Conservation (phyloP, 2,113 vertebrate species). For the Odontophorus gujanensis region DNA sequence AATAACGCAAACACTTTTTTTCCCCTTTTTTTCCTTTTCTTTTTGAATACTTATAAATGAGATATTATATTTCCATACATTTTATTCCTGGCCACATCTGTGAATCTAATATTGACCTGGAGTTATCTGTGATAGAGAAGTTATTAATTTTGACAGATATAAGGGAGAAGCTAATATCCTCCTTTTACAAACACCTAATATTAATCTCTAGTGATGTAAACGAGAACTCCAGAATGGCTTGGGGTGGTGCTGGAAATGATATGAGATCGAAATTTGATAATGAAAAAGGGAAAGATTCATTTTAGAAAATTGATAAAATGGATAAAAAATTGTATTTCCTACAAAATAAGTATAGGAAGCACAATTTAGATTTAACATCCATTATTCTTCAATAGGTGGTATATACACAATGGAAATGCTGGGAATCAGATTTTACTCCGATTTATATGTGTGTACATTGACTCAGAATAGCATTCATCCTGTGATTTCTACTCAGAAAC, state of each 20-base stretch:
- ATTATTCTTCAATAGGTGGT: background rate
- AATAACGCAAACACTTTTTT: slow-evolving; percentile 68
- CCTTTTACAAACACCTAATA: slow-evolving; percentile 85
- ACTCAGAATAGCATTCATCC: background rate
- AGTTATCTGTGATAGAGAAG: slow-evolving; percentile 86
- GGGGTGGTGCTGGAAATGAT: slow-evolving; percentile 74
- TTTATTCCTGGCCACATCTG: slow-evolving; percentile 83
- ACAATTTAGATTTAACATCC: slow-evolving; percentile 23
- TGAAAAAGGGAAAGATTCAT: slow-evolving; percentile 80
- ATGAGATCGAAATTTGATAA: slow-evolving; percentile 79
- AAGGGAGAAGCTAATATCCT: slow-evolving; percentile 87
- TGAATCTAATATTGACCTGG: slow-evolving; percentile 85
- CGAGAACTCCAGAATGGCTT: slow-evolving; percentile 65
- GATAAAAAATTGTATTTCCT: slow-evolving; percentile 70
- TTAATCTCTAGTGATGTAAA: slow-evolving; percentile 84
- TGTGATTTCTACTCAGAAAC: background rate
- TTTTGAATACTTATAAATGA: slow-evolving; percentile 81
- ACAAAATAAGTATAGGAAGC: slow-evolving; percentile 56
- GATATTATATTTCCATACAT: slow-evolving; percentile 84
- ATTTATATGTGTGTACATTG: background rate
- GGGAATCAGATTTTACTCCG: background rate
- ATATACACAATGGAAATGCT: background rate
- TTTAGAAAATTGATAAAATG: slow-evolving; percentile 76
- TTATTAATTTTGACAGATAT: slow-evolving; percentile 89
- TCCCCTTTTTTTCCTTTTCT: background rate